Evolutionary conservation across 2,797 vertebrate species (phyloP).

Genomic region (Gadopsis bispinosus): DNA sequence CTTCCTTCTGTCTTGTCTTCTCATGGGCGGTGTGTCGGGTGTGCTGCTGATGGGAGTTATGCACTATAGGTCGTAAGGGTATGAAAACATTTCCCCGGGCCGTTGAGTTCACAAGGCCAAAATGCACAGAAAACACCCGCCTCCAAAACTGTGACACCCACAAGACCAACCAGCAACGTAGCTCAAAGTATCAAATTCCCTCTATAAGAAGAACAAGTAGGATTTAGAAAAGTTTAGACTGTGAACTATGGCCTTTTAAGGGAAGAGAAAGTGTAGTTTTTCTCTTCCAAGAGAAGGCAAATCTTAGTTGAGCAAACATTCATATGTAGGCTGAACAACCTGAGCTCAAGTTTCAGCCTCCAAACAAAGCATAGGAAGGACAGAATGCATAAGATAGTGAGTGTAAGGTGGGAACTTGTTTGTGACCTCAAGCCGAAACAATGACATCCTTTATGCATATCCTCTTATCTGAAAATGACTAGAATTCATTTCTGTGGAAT

Average conservation of each 20-base stretch:
- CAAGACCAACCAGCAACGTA: conserved; percentile 83
- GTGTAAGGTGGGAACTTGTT: conserved; percentile 80
- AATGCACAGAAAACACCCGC: conserved; percentile 84
- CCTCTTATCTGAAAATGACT: conserved; percentile 87
- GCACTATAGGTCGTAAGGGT: conserved; percentile 82
- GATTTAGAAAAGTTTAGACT: conserved; percentile 61
- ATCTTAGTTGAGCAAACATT: conserved; percentile 72
- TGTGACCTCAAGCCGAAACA: conserved; percentile 87
- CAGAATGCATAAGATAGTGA: conserved; percentile 66
- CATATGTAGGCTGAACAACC: conserved; percentile 60
- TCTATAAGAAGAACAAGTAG: conserved; percentile 72
- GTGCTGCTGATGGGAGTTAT: conserved; percentile 81
- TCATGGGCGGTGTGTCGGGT: conserved; percentile 77
- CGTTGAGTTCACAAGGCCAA: conserved; percentile 79
- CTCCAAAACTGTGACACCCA: conserved; percentile 84
- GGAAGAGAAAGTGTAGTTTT: conserved; percentile 51
- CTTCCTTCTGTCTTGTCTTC: conserved; percentile 81
- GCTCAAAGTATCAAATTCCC: conserved; percentile 79
- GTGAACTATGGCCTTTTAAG: conserved; percentile 69
- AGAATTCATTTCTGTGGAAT: conserved; percentile 88
- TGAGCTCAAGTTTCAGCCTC: conserved; percentile 66
- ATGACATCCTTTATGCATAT: conserved; percentile 87
- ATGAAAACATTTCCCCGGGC: conserved; percentile 78
- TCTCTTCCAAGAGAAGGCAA: conserved; percentile 68
- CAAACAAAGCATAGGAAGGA: conserved; percentile 70